These are phyloP conservation scores for Buceros bicornis DNA, from an alignment of 2,797 vertebrate species.

Conservation along the genomic window DNA sequence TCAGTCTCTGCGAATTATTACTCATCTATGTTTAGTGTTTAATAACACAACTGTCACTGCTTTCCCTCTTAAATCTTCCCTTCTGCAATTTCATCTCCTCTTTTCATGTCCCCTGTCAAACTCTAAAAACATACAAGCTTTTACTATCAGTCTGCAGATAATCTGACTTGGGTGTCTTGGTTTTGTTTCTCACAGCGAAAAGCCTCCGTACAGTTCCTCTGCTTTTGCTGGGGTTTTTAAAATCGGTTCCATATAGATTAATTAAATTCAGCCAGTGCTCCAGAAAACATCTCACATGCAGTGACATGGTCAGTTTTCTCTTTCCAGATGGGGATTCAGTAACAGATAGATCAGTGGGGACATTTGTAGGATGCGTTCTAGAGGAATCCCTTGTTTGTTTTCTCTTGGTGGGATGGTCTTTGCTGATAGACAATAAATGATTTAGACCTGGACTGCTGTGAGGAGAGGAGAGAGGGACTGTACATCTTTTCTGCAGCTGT, in stretches of 20 bases:
- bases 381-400: background rate
- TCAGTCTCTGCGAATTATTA: accelerated
- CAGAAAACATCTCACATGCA: background rate
- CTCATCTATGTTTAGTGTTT: background rate
- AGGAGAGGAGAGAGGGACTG: background rate
- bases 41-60: background rate
- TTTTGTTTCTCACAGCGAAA: background rate
- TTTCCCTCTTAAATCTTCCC: background rate
- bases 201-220: background rate
- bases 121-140: background rate
- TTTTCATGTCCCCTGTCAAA: background rate
- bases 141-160: background rate
- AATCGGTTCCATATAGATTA: background rate
- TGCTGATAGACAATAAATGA: background rate
- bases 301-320: background rate
- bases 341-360: background rate
- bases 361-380: background rate
- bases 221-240: background rate
- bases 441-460: background rate
- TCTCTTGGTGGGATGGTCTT: background rate
- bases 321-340: background rate
- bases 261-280: background rate
- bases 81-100: background rate
- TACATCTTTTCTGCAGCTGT: background rate
- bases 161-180: background rate